phyloP scores from a whole-genome alignment of 2,113 vertebrate genomes.

The Cygnus buccinator region DNA sequence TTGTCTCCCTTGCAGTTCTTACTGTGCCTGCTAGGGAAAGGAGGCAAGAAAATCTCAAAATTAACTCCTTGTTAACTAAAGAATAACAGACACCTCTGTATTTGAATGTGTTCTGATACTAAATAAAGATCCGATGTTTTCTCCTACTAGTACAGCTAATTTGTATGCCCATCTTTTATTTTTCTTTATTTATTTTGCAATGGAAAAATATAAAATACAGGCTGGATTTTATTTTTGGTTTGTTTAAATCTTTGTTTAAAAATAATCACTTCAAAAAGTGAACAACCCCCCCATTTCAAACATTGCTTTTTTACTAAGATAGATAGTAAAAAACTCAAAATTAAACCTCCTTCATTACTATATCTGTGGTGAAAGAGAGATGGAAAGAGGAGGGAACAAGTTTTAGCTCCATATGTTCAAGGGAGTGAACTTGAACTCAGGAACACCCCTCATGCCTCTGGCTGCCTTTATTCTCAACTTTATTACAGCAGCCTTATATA shows the following conservation, averaged over 20 bases:
- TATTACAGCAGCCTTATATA: neutral
- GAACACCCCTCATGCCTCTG: neutral
- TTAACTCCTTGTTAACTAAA: slow-evolving; percentile 1
- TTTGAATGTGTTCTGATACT: neutral
- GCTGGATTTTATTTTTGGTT: neutral
- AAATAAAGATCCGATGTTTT: neutral
- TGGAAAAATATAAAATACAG: neutral
- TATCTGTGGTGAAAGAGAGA: neutral
- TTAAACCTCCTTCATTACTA: neutral
- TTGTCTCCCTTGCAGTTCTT: neutral
- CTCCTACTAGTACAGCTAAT: neutral
- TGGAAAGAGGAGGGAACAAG: neutral
- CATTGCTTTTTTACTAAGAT: neutral
- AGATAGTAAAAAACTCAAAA: neutral
- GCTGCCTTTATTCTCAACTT: neutral
- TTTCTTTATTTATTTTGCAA: neutral
- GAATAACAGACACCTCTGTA: neutral
- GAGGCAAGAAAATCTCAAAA: neutral
- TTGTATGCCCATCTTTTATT: neutral
- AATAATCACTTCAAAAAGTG: neutral
- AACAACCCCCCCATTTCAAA: neutral
- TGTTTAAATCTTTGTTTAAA: neutral
- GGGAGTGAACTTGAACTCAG: neutral
- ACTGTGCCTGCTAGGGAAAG: neutral
- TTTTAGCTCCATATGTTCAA: neutral